These are phyloP conservation scores for Rotaria socialis DNA, from an alignment of 2,888 invertebrate genomes.

Conservation along the genomic window DNA sequence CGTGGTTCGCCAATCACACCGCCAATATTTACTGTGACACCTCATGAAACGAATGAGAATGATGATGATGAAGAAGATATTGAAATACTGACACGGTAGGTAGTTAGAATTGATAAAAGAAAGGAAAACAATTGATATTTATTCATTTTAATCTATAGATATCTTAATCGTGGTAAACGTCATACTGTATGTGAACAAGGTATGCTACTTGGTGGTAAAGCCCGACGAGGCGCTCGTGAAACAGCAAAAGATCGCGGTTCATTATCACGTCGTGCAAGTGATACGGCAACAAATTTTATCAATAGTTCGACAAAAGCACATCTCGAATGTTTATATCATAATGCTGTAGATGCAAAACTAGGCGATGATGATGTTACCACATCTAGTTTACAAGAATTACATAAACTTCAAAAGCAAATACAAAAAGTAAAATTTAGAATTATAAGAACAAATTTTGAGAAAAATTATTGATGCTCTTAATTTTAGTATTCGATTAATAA, in stretches of 20 bases:
- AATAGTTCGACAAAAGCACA: background rate
- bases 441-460: no score
- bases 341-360: background rate
- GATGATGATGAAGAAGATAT: conserved; percentile 16
- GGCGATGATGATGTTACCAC: conserved; percentile 27
- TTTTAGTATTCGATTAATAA: background rate
- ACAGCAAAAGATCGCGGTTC: background rate
- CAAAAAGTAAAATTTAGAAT: background rate
- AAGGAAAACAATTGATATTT: no score
- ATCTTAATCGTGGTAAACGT: conserved; percentile 26
- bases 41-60: background rate
- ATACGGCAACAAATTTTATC: background rate
- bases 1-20: conserved; percentile 1
- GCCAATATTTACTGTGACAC: background rate
- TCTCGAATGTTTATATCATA: conserved; percentile 32
- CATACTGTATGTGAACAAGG: conserved; percentile 32
- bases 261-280: conserved; percentile 34
- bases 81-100: background rate
- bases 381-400: conserved; percentile 36
- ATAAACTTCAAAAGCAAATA: conserved; percentile 28
- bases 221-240: background rate
- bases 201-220: background rate
- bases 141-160: background rate
- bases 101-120: background rate
- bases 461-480: no score